Evolutionary conservation across 37 sponge, comb jelly and placozoan species (phyloP).

Genomic region (Agelas oroides): DNA sequence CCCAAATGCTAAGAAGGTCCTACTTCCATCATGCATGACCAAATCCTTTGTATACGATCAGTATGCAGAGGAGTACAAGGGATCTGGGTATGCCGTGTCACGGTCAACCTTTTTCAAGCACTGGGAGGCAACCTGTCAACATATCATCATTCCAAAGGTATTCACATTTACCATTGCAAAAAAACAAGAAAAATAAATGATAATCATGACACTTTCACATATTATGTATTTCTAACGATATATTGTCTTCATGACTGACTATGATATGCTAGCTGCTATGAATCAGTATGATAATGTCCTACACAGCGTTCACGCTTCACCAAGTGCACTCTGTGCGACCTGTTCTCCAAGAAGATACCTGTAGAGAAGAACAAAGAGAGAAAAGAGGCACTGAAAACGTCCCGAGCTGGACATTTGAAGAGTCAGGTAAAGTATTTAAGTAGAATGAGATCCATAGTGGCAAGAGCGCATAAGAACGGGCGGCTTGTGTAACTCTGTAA

Average conservation of each 20-base stretch:
- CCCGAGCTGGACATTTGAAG: slow-evolving; percentile 1
- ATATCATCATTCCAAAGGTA: slow-evolving; percentile 36
- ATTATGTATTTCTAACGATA: background rate
- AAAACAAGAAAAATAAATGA: too few relatives aligned
- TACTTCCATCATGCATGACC: slow-evolving; percentile 12
- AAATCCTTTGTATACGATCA: slow-evolving; percentile 2
- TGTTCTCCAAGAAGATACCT: slow-evolving; percentile 3
- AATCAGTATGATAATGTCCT: too few relatives aligned
- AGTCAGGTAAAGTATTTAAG: slow-evolving; percentile 14
- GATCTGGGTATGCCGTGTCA: slow-evolving; percentile 8
- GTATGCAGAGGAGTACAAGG: slow-evolving; percentile 5
- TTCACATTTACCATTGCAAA: too few relatives aligned
- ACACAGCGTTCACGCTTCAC: slow-evolving; percentile 25
- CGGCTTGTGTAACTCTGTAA: too few relatives aligned
- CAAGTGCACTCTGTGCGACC: slow-evolving; percentile 23
- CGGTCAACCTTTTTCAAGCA: slow-evolving; percentile 5
- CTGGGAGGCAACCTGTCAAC: background rate
- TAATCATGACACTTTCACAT: too few relatives aligned
- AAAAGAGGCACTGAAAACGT: background rate
- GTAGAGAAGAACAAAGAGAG: background rate
- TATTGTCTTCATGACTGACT: too few relatives aligned
- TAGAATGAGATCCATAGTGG: too few relatives aligned
- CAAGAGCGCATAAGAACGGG: too few relatives aligned
- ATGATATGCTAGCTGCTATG: too few relatives aligned
- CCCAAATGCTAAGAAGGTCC: slow-evolving; percentile 2